phyloP scores from a whole-genome alignment of 2,797 vertebrate genomes.

The Hipposideros larvatus region DNA sequence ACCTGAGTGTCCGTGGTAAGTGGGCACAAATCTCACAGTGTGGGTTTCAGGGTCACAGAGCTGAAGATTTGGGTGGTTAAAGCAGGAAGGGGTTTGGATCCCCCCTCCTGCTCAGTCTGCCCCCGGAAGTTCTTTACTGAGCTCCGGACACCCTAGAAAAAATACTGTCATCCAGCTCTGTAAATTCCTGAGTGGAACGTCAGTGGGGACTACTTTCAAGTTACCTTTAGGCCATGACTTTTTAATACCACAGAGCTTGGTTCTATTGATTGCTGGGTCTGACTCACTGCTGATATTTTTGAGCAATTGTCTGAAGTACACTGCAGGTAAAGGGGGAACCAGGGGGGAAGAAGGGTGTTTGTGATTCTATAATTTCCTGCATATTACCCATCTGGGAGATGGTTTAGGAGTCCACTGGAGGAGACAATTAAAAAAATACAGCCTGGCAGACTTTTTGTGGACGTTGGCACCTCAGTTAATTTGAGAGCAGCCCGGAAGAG shows the following conservation, averaged over 20 bases:
- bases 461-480: background rate
- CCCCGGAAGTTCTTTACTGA: slow-evolving; percentile 32
- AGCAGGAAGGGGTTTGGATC: background rate
- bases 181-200: background rate
- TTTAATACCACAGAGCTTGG: background rate
- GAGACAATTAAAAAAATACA: background rate
- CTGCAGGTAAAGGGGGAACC: background rate
- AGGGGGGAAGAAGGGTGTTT: background rate
- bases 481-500: background rate
- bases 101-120: background rate
- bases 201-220: slow-evolving; percentile 17
- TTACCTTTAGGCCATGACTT: background rate
- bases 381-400: background rate
- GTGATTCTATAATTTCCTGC: background rate
- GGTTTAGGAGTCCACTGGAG: background rate
- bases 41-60: background rate
- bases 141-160: background rate
- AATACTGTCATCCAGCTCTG: background rate
- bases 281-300: slow-evolving; percentile 52
- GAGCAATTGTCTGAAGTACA: background rate
- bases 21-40: background rate
- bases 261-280: background rate
- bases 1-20: background rate
- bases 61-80: background rate
- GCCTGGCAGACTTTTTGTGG: background rate